Base-by-base conservation (phyloP, 2,888 invertebrate species). In the Cecidostiba fungosa region DNA sequence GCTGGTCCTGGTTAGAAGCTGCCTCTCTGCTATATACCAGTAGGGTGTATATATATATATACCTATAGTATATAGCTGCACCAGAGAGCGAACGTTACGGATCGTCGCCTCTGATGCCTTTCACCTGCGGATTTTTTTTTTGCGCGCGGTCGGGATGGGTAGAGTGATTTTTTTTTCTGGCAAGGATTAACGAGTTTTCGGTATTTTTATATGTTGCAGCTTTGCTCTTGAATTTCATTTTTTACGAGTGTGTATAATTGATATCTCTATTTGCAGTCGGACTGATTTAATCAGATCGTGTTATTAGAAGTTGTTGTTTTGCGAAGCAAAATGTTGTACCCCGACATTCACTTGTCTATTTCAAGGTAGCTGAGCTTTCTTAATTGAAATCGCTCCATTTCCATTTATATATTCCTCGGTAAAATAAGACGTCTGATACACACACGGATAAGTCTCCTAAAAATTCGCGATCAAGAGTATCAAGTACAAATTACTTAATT, bases 401-500 rank as follows among this genome's bases (percentile, higher is more conserved):
- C n/a, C 54, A 59, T 59, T 59, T 59, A 23, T 59, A 23, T 59
- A 59, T n/a, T n/a, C n/a, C 54, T 59, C 19, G 2, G 16, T 14
- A 5, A 66, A 66, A 16, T 26, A 66, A 66, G 66, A 66, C 16
- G 29, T 66, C 66, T 12, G 66, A 66, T 62, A 62, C 59, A 10
- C 19, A 16, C 62, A 6, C 12, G 26, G 62, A 62, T 26, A 66
- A 66, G 54, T 16, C 29, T 12, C 26, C 3, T 29, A 26, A 66
- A 66, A 66, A 66, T 29, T 12, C 19, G 19, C 19, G n/a, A n/a
- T 0, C 8, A 26, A 66, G 54, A 19, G 32, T 36, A 62, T 62
- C 77, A 39, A 73, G n/a, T 62, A 77, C 77, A 50, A 47, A 79
- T 66, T 78, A 43, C 36, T 78, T 78, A 66, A 78, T 78, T 78